Evolutionary conservation across 2,888 invertebrate genomes (phyloP).

Genomic region (Rhagophthalmus giganteus): DNA sequence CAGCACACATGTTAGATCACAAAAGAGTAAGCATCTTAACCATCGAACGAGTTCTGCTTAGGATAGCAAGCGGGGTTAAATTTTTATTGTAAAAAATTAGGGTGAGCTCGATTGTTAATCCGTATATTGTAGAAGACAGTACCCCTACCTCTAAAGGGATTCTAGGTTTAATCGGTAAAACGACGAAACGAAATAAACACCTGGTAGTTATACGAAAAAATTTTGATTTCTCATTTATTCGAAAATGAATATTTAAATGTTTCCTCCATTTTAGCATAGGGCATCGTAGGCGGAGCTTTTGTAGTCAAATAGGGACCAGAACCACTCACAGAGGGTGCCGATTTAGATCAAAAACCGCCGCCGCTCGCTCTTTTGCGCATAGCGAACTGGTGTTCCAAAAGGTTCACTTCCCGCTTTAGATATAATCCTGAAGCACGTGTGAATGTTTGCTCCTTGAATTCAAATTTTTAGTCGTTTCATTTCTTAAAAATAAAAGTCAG

Average conservation of each 20-base stretch:
- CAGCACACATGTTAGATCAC: background rate
- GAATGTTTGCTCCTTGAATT: conserved; percentile 17
- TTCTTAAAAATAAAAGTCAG: background rate
- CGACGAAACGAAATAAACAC: too few relatives aligned
- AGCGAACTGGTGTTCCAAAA: conserved; percentile 25
- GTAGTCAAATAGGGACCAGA: conserved; percentile 40
- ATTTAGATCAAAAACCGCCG: conserved; percentile 35
- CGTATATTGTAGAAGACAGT: conserved; percentile 20
- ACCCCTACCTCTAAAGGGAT: conserved; percentile 18
- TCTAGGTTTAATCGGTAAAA: background rate
- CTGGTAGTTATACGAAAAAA: conserved; percentile 33
- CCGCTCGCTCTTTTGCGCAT: conserved; percentile 32
- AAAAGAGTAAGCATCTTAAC: conserved; percentile 1
- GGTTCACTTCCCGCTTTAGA: conserved; percentile 24
- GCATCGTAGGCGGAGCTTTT: conserved; percentile 46
- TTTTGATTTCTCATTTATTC: conserved; percentile 44
- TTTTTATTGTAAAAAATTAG: conserved; percentile 21
- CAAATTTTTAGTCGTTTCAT: conserved; percentile 1
- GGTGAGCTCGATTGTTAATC: conserved; percentile 25
- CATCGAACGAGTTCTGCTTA: conserved; percentile 9
- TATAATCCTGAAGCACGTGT: conserved; percentile 26
- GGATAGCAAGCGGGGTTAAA: conserved; percentile 9
- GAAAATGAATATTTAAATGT: conserved; percentile 47
- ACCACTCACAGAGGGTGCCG: conserved; percentile 44
- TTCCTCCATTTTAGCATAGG: conserved; percentile 46